phyloP scores from a whole-genome alignment of 2,888 invertebrate genomes.

The Oxyteleia sp. region DNA sequence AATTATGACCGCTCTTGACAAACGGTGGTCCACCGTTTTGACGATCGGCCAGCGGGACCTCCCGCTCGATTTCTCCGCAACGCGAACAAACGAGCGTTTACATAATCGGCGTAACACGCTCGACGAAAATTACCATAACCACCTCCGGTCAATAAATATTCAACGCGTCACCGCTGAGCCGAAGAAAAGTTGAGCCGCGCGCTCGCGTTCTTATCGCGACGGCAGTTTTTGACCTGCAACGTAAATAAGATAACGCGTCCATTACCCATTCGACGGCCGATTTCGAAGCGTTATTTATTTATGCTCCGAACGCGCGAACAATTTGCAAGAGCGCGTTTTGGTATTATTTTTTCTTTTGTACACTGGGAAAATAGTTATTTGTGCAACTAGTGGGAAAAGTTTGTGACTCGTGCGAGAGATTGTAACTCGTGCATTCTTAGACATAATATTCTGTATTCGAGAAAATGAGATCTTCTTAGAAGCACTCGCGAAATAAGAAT shows the following conservation, averaged over 20 bases:
- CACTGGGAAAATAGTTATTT: too few relatives aligned
- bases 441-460: too few relatives aligned
- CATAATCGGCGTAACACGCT: constrained; percentile 46
- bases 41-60: constrained; percentile 25
- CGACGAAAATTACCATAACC: constrained; percentile 54
- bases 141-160: constrained; percentile 20
- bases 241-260: constrained; percentile 44
- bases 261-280: constrained; percentile 23
- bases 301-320: too few relatives aligned
- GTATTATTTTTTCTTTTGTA: too few relatives aligned
- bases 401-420: too few relatives aligned
- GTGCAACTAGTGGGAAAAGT: too few relatives aligned
- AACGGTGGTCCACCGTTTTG: constrained; percentile 16
- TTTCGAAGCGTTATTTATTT: constrained; percentile 42
- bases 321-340: too few relatives aligned
- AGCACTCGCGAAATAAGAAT: too few relatives aligned
- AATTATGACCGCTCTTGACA: constrained; percentile 24
- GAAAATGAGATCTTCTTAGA: too few relatives aligned
- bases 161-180: neutral
- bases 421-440: too few relatives aligned
- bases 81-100: constrained; percentile 46
- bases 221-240: constrained; percentile 55
- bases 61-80: constrained; percentile 36
- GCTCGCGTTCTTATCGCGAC: constrained; percentile 40
- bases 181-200: constrained; percentile 36